These are phyloP conservation scores for Saccostrea cuccullata DNA, from an alignment of 1,140 invertebrate species.

Conservation along the genomic window DNA sequence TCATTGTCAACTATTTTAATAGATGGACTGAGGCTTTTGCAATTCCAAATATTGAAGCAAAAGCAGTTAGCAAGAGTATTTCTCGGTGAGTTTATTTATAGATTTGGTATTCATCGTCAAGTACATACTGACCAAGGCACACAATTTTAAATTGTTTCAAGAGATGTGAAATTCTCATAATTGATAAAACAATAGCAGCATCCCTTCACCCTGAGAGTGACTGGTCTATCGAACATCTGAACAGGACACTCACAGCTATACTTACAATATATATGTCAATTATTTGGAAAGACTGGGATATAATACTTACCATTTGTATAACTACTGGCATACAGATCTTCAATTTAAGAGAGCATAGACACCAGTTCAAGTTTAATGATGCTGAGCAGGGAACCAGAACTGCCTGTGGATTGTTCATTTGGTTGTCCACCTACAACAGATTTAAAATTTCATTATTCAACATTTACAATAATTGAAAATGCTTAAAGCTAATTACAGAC, in stretches of 20 bases:
- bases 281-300: slow-evolving; percentile 47
- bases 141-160: slow-evolving; percentile 48
- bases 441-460: no score
- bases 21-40: slow-evolving; percentile 54
- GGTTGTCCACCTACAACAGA: no score
- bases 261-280: slow-evolving; percentile 42
- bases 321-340: slow-evolving; percentile 45
- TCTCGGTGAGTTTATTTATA: no score
- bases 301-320: neutral
- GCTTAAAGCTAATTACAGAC: no score
- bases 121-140: no score
- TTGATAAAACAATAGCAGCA: neutral
- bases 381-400: no score
- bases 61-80: slow-evolving; percentile 55
- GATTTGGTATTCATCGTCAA: no score
- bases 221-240: slow-evolving; percentile 61
- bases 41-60: slow-evolving; percentile 15
- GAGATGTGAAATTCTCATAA: neutral
- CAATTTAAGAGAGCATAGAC: slow-evolving; percentile 41
- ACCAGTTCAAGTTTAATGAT: slow-evolving; percentile 45
- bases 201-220: slow-evolving; percentile 52
- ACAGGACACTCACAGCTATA: slow-evolving; percentile 47
- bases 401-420: no score
- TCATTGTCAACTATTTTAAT: slow-evolving; percentile 53
- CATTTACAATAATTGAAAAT: no score